Conservation (phyloP, 2,797 vertebrate species). For the Lagodon rhomboides region DNA sequence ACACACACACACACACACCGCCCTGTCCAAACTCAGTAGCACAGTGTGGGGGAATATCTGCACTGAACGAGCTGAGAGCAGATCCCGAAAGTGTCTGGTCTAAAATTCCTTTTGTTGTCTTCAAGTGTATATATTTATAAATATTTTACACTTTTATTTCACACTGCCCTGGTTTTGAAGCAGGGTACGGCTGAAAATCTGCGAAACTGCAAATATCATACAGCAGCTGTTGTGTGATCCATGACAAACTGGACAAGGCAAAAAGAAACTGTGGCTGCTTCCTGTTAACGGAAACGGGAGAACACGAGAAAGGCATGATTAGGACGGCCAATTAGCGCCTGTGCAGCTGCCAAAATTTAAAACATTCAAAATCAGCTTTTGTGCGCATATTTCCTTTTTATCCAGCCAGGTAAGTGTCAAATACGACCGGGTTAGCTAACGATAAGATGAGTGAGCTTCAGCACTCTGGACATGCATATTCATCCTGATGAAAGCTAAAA, state of each 20-base stretch:
- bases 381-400: not conserved
- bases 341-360: not conserved
- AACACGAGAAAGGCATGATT: constrained; percentile 25
- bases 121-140: constrained; percentile 73
- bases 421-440: constrained; percentile 3
- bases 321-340: constrained; percentile 23
- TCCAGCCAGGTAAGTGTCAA: not conserved
- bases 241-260: constrained; percentile 58
- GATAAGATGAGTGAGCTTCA: constrained; percentile 3
- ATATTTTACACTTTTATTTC: constrained; percentile 74
- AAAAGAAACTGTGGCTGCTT: constrained; percentile 42
- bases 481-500: not conserved
- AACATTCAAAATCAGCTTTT: not conserved
- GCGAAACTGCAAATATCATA: constrained; percentile 65
- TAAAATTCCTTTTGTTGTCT: constrained; percentile 75
- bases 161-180: constrained; percentile 68
- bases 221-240: constrained; percentile 75
- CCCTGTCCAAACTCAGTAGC: constrained; percentile 25
- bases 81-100: constrained; percentile 63
- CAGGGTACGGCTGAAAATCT: constrained; percentile 59
- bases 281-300: constrained; percentile 31
- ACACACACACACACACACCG: constrained; percentile 1
- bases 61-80: constrained; percentile 36
- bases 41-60: constrained; percentile 40
- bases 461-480: constrained; percentile 1